phyloP scores from a whole-genome alignment of 2,113 vertebrate genomes.

The Ifrita kowaldi region DNA sequence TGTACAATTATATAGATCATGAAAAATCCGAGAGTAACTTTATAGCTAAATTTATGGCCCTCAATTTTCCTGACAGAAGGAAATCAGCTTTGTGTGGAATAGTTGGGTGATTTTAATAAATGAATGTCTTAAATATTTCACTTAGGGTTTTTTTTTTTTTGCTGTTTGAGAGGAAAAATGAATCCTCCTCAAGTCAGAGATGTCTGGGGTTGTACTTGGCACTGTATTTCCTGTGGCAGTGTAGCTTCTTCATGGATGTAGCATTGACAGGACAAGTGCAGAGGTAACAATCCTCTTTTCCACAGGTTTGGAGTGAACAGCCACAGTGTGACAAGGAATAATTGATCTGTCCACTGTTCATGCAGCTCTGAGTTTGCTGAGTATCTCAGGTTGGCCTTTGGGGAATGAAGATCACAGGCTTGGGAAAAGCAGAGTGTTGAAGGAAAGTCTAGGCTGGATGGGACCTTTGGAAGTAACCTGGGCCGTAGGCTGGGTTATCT shows the following conservation, averaged over 20 bases:
- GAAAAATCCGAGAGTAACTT: conserved; percentile 29
- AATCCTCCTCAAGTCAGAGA: background rate
- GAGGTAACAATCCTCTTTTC: background rate
- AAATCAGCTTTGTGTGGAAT: conserved; percentile 10
- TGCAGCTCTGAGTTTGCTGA: background rate
- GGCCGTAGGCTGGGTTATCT: background rate
- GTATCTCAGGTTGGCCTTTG: background rate
- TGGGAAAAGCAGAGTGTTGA: background rate
- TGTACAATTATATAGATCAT: conserved; percentile 46
- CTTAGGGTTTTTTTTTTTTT: background rate
- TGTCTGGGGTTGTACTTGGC: background rate
- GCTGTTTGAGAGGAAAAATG: conserved; percentile 12
- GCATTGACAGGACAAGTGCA: background rate
- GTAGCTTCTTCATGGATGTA: background rate
- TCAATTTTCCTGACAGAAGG: conserved; percentile 11
- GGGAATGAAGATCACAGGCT: background rate
- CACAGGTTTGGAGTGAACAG: background rate
- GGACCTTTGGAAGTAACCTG: background rate
- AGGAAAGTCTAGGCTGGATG: background rate
- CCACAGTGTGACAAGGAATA: background rate
- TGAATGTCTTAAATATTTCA: conserved; percentile 35
- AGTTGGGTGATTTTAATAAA: conserved; percentile 46
- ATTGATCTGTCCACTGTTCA: background rate
- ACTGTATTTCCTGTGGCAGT: background rate
- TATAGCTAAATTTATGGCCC: conserved; percentile 42